Evolutionary conservation across 2,888 invertebrate genomes (phyloP), one percentile per base, ranked within the genome.

Genomic region (Tribolium freemani): DNA sequence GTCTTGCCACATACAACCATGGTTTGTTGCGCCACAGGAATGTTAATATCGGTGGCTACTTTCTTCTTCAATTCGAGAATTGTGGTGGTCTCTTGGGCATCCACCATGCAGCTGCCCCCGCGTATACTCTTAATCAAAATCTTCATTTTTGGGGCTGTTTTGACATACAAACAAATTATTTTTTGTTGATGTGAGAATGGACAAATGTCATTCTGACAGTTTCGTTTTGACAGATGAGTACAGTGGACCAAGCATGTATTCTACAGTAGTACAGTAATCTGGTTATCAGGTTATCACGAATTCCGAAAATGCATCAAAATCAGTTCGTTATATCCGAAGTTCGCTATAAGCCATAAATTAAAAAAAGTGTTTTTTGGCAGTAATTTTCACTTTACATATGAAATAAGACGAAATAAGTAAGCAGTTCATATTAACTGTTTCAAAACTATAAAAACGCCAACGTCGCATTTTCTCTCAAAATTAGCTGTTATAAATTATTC

Each of bases 51-150:
- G 71, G 87, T 86, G 68, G 90, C 90, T 26, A 94, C 89, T 86
- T 91, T 87, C 75, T 90, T 89, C 84, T 95, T 95, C 31, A 95
- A 87, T 80, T 93, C 92, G 13, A 89, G 86, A 78, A 95, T 90
- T 13, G 89, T 90, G 16, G 90, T 90, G 3, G 86, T 85, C 73
- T 90, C 88, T 56, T 87, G 84, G 30, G 93, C 93, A 80, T 93
- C 91, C 72, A 93, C 86, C 64, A 87, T 87, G 83, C 91, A 92
- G 86, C 92, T 93, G 68, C 90, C 91, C 45, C 94, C 94, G 85
- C 92, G 91, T 46, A 94, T 86, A 80, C 93, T 91, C 88, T 94
- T 94, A 63, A 94, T 89, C 79, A 88, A 90, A 75, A 94, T 87
- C 88, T 93, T 91, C 94, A 94, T 94, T 82, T 74, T 79, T 13